A percentile compares a stretch with the other conserved stretches of the same genome.
These are phyloP conservation scores for Protodeltote pygarga DNA, from an alignment of 2,888 invertebrate species.

Conservation along the genomic window DNA sequence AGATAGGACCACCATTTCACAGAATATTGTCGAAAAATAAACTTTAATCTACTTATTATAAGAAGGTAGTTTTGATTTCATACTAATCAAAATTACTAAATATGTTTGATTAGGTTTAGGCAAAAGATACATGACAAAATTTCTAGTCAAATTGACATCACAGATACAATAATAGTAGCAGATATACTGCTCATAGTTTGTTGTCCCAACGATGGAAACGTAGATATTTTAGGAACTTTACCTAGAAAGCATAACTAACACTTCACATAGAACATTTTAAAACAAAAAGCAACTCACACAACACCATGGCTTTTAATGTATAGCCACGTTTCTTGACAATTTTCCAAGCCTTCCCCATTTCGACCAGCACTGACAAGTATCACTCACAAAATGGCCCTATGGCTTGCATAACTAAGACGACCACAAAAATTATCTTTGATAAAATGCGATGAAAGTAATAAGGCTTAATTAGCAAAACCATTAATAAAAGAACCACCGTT, in stretches of 20 bases:
- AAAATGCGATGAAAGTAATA: constrained; percentile 19
- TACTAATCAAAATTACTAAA: too few species aligned
- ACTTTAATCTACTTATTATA: too few species aligned
- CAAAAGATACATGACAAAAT: too few species aligned
- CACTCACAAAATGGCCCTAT: constrained; percentile 15
- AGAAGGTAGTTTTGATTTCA: too few species aligned
- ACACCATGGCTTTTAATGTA: constrained; percentile 56
- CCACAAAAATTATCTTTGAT: constrained; percentile 23
- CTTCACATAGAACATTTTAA: not conserved
- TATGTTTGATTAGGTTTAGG: too few species aligned
- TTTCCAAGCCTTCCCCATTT: constrained; percentile 63
- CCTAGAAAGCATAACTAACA: not conserved
- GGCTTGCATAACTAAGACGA: constrained; percentile 7
- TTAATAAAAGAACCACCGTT: constrained; percentile 22
- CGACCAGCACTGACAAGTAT: constrained; percentile 14
- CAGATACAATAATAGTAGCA: too few species aligned
- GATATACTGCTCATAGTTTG: too few species aligned
- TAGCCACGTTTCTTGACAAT: constrained; percentile 56
- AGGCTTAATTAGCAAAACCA: constrained; percentile 26
- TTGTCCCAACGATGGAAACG: too few species aligned
- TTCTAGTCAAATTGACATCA: too few species aligned
- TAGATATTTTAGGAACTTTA: not conserved
- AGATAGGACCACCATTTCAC: too few species aligned
- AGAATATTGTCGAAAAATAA: too few species aligned
- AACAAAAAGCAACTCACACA: constrained; percentile 59